phyloP scores from a whole-genome alignment of 2,888 invertebrate genomes.

The Nomada fabriciana region DNA sequence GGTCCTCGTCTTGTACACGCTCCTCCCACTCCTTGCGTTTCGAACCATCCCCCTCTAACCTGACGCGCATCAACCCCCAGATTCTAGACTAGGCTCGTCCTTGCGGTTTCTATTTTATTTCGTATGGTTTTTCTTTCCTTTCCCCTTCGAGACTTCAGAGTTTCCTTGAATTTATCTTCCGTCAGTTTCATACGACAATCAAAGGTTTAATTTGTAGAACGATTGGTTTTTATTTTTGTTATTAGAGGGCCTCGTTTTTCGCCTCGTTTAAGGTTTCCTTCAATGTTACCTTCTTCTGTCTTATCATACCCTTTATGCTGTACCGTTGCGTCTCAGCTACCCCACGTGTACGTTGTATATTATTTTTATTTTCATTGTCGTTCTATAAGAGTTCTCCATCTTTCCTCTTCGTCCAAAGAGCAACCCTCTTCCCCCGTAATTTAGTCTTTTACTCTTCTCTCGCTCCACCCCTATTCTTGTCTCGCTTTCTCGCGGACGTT shows the following conservation, averaged over 20 bases:
- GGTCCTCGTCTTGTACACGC: slow-evolving; percentile 20
- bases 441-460: slow-evolving; percentile 9
- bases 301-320: neutral
- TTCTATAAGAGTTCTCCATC: neutral
- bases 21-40: slow-evolving; percentile 34
- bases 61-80: slow-evolving; percentile 48
- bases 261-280: neutral
- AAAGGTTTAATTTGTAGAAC: too few relatives aligned
- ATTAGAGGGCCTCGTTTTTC: neutral
- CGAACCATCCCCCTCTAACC: slow-evolving; percentile 18
- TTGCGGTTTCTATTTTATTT: slow-evolving; percentile 9
- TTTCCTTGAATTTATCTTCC: neutral
- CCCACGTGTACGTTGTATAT: neutral
- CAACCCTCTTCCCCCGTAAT: neutral
- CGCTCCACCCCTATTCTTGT: slow-evolving; percentile 17
- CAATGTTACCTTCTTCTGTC: neutral
- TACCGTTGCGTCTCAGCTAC: neutral
- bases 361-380: neutral
- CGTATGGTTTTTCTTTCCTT: neutral
- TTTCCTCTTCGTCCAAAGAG: neutral
- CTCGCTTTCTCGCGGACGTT: slow-evolving; percentile 4
- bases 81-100: slow-evolving; percentile 41
- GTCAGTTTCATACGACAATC: too few relatives aligned
- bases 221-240: too few relatives aligned
- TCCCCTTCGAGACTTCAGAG: too few relatives aligned